Percentiles rank a stretch among this genome's conserved stretches.
phyloP scores from a whole-genome alignment of 1,140 invertebrate genomes.

The Cydia strobilella region DNA sequence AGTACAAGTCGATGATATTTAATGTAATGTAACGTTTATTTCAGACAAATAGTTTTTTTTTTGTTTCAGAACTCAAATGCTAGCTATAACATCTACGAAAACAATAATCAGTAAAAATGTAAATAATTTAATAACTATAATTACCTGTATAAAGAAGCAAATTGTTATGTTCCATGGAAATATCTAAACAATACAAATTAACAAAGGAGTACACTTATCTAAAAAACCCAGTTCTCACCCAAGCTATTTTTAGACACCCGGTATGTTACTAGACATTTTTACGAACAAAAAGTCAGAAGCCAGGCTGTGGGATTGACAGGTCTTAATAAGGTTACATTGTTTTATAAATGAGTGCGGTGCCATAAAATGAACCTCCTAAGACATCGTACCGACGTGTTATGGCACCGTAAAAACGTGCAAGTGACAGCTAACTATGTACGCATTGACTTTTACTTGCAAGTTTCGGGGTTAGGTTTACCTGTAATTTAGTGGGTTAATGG shows the following conservation, averaged over 20 bases:
- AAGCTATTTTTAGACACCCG: neutral
- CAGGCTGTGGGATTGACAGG: constrained; percentile 8
- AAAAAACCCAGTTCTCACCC: neutral
- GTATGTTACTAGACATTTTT: constrained; percentile 1
- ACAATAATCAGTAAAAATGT: no score
- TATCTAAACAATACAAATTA: no score
- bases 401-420: constrained; percentile 53
- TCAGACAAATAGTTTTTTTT: no score
- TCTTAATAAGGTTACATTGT: constrained; percentile 35
- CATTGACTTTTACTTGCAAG: constrained; percentile 52
- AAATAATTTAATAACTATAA: no score
- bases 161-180: no score
- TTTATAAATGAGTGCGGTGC: constrained; percentile 37
- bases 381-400: constrained; percentile 41
- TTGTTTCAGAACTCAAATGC: no score
- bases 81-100: no score
- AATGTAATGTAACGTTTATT: no score
- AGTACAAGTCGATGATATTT: no score
- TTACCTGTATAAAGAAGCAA: no score
- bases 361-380: constrained; percentile 40
- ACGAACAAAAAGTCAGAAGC: neutral
- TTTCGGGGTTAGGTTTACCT: neutral
- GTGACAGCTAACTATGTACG: constrained; percentile 44
- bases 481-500: constrained; percentile 1
- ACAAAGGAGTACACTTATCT: neutral